Conservation (phyloP, 2,113 vertebrate genomes). For the Ornithorhynchus anatinus region DNA sequence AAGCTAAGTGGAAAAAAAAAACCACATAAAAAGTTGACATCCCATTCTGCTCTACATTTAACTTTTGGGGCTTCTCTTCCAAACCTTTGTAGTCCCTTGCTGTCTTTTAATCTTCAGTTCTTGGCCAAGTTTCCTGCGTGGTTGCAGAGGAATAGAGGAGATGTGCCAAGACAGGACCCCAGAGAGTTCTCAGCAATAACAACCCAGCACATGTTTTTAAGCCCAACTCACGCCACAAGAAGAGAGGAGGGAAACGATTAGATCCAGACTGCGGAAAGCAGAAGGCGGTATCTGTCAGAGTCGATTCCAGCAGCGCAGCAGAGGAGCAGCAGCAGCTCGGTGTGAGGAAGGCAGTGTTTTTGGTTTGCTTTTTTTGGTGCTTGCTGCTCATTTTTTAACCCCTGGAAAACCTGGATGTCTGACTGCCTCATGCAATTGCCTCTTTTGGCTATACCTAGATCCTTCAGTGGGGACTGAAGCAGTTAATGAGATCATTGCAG, state of each 20-base stretch:
- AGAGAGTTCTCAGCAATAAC: background rate
- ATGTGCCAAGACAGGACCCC: background rate
- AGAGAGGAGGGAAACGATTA: background rate
- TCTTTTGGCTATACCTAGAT: no score
- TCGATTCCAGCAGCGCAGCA: background rate
- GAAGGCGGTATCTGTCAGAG: background rate
- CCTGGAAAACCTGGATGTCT: background rate
- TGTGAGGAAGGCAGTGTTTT: background rate
- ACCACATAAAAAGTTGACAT: no score
- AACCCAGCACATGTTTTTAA: background rate
- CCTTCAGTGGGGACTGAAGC: fast-evolving
- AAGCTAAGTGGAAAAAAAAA: no score
- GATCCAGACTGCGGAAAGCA: background rate
- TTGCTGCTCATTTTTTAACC: background rate
- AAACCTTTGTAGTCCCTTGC: fast-evolving
- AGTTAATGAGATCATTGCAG: background rate
- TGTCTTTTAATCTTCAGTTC: background rate
- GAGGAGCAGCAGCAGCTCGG: no score
- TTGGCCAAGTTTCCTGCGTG: background rate
- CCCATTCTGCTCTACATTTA: no score
- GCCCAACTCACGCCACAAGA: background rate
- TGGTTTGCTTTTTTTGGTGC: background rate
- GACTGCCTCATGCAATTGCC: no score
- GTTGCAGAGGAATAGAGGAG: background rate
- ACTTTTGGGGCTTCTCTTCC: fast-evolving